Conservation (phyloP, 2,797 vertebrate species). For the Numenius phaeopus region DNA sequence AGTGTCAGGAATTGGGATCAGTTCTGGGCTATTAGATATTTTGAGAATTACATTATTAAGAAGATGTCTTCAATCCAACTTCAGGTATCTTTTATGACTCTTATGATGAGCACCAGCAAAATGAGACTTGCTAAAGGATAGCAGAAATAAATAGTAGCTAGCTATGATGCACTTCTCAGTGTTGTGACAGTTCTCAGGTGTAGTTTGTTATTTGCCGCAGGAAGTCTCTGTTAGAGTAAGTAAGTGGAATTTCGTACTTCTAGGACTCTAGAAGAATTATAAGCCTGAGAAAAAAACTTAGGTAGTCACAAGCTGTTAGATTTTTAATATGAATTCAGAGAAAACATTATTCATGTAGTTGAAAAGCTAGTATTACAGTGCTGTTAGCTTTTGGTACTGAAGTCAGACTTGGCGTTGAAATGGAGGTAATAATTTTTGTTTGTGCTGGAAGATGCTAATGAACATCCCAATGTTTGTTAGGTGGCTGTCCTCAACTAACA, state of each 20-base stretch:
- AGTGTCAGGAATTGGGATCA: neutral
- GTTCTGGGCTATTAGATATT: neutral
- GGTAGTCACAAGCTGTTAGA: neutral
- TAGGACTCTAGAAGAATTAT: neutral
- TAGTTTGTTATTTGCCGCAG: neutral
- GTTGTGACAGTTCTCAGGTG: neutral
- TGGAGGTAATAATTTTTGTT: neutral
- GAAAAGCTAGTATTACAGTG: neutral
- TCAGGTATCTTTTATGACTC: neutral
- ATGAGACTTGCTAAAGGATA: neutral
- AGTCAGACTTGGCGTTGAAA: neutral
- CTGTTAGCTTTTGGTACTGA: neutral
- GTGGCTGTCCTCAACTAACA: neutral
- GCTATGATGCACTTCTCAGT: neutral
- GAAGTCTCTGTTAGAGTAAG: neutral
- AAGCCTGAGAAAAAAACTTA: neutral
- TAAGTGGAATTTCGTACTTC: neutral
- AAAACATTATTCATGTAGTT: neutral
- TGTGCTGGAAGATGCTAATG: neutral
- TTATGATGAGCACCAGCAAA: neutral
- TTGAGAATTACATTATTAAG: neutral
- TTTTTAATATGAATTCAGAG: neutral
- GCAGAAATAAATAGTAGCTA: neutral
- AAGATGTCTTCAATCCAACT: neutral
- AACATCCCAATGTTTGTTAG: neutral